Conservation (phyloP, 2,888 invertebrate species). For the Myathropa florea region DNA sequence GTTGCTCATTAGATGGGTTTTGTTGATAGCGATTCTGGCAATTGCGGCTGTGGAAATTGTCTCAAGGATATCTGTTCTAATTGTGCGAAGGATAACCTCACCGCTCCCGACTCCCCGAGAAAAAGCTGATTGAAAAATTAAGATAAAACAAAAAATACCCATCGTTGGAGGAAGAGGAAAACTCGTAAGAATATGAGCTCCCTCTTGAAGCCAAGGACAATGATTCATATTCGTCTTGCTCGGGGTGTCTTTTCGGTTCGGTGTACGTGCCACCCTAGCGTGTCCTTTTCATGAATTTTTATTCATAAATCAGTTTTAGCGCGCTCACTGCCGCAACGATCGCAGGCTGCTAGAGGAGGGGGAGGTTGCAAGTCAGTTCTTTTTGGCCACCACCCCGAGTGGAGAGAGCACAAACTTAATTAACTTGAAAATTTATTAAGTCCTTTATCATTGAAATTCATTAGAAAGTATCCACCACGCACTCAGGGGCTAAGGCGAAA, state of each 20-base stretch:
- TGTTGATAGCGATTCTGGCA: slow-evolving; percentile 39
- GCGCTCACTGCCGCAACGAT: neutral
- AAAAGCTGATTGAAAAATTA: slow-evolving; percentile 63
- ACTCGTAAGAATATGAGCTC: slow-evolving; percentile 49
- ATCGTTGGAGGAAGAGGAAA: neutral
- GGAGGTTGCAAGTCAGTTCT: slow-evolving; percentile 14
- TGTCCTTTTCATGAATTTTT: slow-evolving; percentile 53
- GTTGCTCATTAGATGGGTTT: slow-evolving; percentile 64
- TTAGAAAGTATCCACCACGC: slow-evolving; percentile 66
- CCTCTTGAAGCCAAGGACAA: slow-evolving; percentile 57
- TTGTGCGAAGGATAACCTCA: neutral
- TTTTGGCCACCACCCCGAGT: slow-evolving; percentile 17
- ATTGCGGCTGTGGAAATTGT: slow-evolving; percentile 11
- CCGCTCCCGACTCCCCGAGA: neutral
- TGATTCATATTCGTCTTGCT: slow-evolving; percentile 60
- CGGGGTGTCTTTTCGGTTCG: slow-evolving; percentile 15
- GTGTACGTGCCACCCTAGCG: slow-evolving; percentile 51
- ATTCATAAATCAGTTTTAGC: slow-evolving; percentile 67
- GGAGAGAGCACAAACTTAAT: slow-evolving; percentile 75
- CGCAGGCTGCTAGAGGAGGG: neutral
- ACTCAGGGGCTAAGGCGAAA: slow-evolving; percentile 42
- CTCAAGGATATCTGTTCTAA: slow-evolving; percentile 50
- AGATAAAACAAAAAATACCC: slow-evolving; percentile 26
- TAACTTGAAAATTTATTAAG: slow-evolving; percentile 79
- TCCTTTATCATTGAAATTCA: slow-evolving; percentile 76